Evolutionary conservation across 2,888 invertebrate species (phyloP).

Genomic region (Strigamia maritima): DNA sequence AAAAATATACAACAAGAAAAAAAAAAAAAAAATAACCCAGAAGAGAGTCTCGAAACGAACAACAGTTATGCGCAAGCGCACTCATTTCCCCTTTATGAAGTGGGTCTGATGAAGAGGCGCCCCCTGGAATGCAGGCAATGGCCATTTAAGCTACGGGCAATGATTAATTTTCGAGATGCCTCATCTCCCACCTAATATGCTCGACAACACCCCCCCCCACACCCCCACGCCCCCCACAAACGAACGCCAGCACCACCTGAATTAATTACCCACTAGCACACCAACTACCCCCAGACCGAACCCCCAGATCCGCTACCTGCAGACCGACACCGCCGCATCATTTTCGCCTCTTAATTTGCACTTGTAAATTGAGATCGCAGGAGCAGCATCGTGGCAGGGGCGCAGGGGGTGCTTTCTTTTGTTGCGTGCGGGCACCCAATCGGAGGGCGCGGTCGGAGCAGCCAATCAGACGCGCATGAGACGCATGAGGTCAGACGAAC

Average conservation of each 20-base stretch:
- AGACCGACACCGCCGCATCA: not conserved
- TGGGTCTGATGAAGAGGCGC: slow-evolving; percentile 18
- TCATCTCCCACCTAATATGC: slow-evolving; percentile 17
- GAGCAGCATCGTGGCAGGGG: not conserved
- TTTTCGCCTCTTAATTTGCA: not conserved
- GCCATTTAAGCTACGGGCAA: slow-evolving; percentile 26
- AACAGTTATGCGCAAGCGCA: not conserved
- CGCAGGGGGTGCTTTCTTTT: not conserved
- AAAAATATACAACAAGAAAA: not conserved
- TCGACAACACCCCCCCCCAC: not conserved
- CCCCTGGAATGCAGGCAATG: slow-evolving; percentile 26
- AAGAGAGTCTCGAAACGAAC: not conserved
- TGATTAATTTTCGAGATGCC: slow-evolving; percentile 27
- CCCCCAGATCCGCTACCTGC: not conserved
- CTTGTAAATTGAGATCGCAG: not conserved
- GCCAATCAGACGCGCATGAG: slow-evolving; percentile 5
- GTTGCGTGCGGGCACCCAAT: slow-evolving; percentile 10
- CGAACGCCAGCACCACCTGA: not conserved
- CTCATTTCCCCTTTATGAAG: slow-evolving; percentile 27
- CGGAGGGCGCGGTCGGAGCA: not conserved
- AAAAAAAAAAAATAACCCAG: not conserved
- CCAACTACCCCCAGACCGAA: too few relatives aligned
- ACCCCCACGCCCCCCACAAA: not conserved
- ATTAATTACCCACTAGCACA: too few relatives aligned
- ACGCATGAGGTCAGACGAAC: not conserved